phyloP scores from a whole-genome alignment of 2,888 invertebrate species.

The Metellina segmentata region DNA sequence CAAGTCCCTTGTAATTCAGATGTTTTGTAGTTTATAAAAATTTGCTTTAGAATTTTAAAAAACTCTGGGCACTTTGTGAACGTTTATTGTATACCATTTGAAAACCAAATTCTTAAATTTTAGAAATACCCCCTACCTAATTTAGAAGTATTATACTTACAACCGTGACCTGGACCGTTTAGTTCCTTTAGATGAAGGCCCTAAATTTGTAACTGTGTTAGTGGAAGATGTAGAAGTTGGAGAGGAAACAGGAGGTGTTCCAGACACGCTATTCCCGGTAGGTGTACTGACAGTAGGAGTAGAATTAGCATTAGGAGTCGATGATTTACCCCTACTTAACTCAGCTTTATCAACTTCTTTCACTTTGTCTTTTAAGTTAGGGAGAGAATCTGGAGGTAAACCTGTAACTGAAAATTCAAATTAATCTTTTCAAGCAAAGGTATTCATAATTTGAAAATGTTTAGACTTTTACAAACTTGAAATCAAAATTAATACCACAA shows the following conservation, averaged over 20 bases:
- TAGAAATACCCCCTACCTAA: not conserved
- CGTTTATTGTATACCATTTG: not conserved
- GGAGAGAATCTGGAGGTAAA: slow-evolving; percentile 63
- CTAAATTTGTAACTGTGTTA: slow-evolving; percentile 82
- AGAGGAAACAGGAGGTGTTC: slow-evolving; percentile 83
- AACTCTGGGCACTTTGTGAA: not conserved
- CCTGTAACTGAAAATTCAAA: slow-evolving; percentile 80
- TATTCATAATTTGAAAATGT: not conserved
- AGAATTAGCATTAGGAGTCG: slow-evolving; percentile 74
- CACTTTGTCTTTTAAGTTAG: slow-evolving; percentile 85
- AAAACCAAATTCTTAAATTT: not conserved
- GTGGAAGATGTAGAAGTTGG: slow-evolving; percentile 83
- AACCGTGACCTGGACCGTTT: slow-evolving; percentile 87
- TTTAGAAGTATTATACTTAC: slow-evolving; percentile 77
- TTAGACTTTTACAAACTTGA: not conserved
- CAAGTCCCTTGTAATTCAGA: not conserved
- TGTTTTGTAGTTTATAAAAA: not conserved
- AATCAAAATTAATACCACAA: no score
- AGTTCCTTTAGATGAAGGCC: slow-evolving; percentile 82
- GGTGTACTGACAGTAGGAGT: slow-evolving; percentile 74
- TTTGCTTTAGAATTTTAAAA: not conserved
- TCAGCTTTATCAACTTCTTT: slow-evolving; percentile 84
- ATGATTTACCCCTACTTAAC: slow-evolving; percentile 69
- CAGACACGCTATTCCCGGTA: slow-evolving; percentile 79
- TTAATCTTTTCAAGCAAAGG: not conserved